phyloP scores from a whole-genome alignment of 2,113 vertebrate genomes.

The Eurypyga helias region DNA sequence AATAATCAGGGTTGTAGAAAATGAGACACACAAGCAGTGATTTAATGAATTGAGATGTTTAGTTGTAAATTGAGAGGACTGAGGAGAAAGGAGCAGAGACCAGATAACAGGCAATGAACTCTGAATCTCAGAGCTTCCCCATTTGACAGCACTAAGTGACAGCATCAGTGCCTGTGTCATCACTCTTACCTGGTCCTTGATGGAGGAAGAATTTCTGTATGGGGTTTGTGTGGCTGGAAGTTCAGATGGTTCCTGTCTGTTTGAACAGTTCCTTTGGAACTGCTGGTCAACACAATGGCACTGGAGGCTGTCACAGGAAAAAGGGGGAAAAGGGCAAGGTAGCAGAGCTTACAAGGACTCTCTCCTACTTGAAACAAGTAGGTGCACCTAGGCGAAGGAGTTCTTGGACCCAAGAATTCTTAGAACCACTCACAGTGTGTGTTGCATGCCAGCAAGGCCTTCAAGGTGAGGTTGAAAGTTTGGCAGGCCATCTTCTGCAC shows the following conservation, averaged over 20 bases:
- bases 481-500: not conserved
- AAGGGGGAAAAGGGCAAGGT: not conserved
- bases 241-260: not conserved
- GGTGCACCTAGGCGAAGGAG: not conserved
- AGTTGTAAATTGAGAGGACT: not conserved
- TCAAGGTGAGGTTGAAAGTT: not conserved
- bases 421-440: not conserved
- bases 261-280: not conserved
- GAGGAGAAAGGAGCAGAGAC: not conserved
- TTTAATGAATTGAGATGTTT: not conserved
- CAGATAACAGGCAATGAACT: not conserved
- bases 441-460: not conserved
- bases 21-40: not conserved
- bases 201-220: not conserved
- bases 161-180: not conserved
- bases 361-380: not conserved
- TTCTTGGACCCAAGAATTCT: not conserved
- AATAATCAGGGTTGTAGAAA: not conserved
- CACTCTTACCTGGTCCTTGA: not conserved
- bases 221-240: not conserved
- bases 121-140: not conserved
- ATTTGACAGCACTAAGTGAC: not conserved
- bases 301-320: not conserved
- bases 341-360: not conserved
- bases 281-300: not conserved